Percentiles rank a stretch among this genome's conserved stretches.
Evolutionary conservation across 2,113 vertebrate genomes (phyloP).

Genomic region (Brachyhypopomus gauderio): DNA sequence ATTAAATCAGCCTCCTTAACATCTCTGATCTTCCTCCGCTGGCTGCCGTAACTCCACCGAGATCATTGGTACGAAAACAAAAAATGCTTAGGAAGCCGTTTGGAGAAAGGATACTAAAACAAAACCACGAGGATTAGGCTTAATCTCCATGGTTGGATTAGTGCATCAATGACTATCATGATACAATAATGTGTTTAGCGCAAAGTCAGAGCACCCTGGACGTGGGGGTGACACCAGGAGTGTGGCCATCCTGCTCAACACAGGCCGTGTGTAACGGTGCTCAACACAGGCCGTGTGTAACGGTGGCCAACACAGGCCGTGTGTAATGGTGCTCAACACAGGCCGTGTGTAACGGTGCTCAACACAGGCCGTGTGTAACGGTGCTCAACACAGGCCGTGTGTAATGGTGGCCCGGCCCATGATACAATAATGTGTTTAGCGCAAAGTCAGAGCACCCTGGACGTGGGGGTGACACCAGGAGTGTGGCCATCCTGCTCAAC

Average conservation of each 20-base stretch:
- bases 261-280: no score
- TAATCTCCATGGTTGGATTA: not conserved
- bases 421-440: no score
- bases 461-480: no score
- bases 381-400: not conserved
- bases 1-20: not conserved
- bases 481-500: no score
- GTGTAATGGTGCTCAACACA: not conserved
- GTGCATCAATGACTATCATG: not conserved
- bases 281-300: not conserved
- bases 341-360: not conserved
- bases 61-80: not conserved
- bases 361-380: not conserved
- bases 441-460: no score
- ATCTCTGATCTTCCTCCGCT: not conserved
- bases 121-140: not conserved
- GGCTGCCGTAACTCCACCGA: not conserved
- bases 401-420: constrained; percentile 50
- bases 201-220: no score
- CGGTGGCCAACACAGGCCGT: not conserved
- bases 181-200: not conserved
- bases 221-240: no score
- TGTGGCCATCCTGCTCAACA: no score
- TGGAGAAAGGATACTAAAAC: not conserved
- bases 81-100: not conserved